Evolutionary conservation across 2,888 invertebrate genomes (phyloP).

Genomic region (Aricia artaxerxes): DNA sequence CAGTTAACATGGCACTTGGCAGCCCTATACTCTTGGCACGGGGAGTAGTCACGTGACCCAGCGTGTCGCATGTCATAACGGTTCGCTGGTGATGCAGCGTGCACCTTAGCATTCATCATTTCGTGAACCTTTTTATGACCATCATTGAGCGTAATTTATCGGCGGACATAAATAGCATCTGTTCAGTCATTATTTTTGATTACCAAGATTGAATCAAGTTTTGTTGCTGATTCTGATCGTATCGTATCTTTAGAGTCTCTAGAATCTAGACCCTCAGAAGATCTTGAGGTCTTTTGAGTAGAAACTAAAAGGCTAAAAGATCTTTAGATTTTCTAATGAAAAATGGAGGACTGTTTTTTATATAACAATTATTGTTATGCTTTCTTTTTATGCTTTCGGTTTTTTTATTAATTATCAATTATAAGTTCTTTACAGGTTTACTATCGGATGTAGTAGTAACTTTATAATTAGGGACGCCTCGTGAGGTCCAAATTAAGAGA

Average conservation of each 20-base stretch:
- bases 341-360: no score
- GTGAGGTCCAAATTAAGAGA: no score
- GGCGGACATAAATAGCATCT: constrained; percentile 9
- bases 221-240: neutral
- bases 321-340: neutral
- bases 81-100: constrained; percentile 12
- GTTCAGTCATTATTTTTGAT: constrained; percentile 10
- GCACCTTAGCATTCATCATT: constrained; percentile 15
- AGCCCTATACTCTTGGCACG: constrained; percentile 56
- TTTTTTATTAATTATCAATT: no score
- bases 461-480: no score
- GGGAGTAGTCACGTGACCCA: constrained; percentile 38
- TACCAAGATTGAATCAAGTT: neutral
- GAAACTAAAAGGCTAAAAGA: no score
- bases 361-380: no score
- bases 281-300: neutral
- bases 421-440: no score
- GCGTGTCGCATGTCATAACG: constrained; percentile 53
- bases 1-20: neutral
- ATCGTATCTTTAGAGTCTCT: neutral
- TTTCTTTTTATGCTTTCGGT: no score
- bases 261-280: neutral
- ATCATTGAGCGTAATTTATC: constrained; percentile 19
- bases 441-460: no score
- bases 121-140: constrained; percentile 9